Base-by-base conservation (phyloP, 2,113 vertebrate species). In the Mesitornis unicolor region DNA sequence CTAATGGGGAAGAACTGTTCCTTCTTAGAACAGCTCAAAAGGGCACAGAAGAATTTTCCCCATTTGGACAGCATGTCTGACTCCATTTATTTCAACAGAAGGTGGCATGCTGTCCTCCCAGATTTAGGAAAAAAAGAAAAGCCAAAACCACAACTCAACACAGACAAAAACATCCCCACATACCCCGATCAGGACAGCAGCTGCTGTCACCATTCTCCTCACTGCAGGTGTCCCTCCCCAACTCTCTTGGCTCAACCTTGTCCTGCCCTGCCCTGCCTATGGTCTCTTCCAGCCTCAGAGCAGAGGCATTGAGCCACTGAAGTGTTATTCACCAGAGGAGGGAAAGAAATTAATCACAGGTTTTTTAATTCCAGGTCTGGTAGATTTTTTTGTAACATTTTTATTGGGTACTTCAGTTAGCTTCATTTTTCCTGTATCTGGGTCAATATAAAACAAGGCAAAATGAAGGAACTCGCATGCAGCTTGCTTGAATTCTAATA, bases 1-100 rank as follows among this genome's bases (percentile, higher is more conserved):
- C 95, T 93, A 93, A 90, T 35, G 71, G 51, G 71, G 73, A 89
- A 85, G 56, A 89, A 92, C 89, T 89, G 91, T 84, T 93, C 68
- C 67, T 88, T 78, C 91, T 81, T 33, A 81, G 33, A 95, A 86
- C 35, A 87, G 57, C 87, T 68, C 69, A 75, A 87, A 95, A 91
- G 93, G 65, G 53, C 74, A 84, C 1, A 54, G 50, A 63, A 73
- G 57, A 57, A 5, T 24, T 45, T 42, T 38, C 51, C 35, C 45
- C 47, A 51, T 74, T 94, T 89, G 89, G 59, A 77, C 80, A 90
- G 79, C 25, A 74, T 5, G 50, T 73, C 84, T 69, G 48, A 89
- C 71, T 76, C 43, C 53, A 43, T 68, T 42, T 71, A 75, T 60
- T 86, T 89, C 45, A 90, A 71, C 7, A 50, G 40, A 18, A 85